phyloP scores from a whole-genome alignment of 1,140 invertebrate species.

The Branchinecta lynchi region DNA sequence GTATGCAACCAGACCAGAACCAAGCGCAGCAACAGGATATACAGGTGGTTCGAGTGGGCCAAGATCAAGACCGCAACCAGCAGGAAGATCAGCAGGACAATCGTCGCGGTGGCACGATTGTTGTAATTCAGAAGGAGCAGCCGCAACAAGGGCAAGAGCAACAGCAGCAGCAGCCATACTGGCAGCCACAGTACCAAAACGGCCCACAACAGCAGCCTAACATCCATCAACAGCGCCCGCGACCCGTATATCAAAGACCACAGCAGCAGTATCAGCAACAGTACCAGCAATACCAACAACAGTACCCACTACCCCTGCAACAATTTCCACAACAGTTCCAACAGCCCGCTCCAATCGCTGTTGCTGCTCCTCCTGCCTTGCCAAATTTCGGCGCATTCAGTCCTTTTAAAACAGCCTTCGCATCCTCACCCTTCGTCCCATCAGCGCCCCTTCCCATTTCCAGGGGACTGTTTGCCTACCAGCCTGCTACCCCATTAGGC shows the following conservation, averaged over 20 bases:
- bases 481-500: conserved; percentile 14
- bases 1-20: not conserved
- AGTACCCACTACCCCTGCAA: not conserved
- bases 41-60: no score
- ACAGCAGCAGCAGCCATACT: not conserved
- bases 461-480: not conserved
- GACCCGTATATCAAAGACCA: not conserved
- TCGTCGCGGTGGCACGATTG: not conserved
- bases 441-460: not conserved
- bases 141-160: not conserved
- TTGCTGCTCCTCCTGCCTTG: not conserved
- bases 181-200: not conserved
- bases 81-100: not conserved
- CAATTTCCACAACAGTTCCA: not conserved
- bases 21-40: not conserved
- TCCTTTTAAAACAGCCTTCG: not conserved
- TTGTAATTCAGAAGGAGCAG: not conserved
- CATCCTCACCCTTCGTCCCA: not conserved
- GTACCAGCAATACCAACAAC: not conserved
- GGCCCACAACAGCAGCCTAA: not conserved
- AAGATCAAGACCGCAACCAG: not conserved
- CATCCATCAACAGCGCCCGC: not conserved
- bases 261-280: not conserved
- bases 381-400: not conserved
- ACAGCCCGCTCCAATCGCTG: not conserved